Evolutionary conservation across 2,888 invertebrate species (phyloP), one percentile per base, ranked within the genome.

Genomic region (Pomacea canaliculata): DNA sequence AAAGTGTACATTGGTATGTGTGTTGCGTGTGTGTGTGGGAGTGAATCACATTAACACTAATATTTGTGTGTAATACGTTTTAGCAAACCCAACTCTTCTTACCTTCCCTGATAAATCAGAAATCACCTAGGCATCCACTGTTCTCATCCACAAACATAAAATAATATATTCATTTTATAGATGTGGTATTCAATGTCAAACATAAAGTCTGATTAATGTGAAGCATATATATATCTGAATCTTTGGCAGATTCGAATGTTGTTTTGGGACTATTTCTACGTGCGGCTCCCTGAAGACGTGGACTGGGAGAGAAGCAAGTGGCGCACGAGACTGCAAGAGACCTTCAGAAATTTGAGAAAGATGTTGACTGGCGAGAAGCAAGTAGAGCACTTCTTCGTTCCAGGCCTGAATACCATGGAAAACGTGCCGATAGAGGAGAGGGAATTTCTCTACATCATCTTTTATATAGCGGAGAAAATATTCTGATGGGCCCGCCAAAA

Each of bases 301-400:
- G 56, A 62, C 10, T 77, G 77, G 77, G 16, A 9, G 48, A 56
- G n/a, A 9, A 37, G 46, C 16, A 59, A 27, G 8, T n/a, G 48
- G 7, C 65, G 60, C 19, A 23, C 23, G 0, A 66, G 70, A 23
- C 66, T 77, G 8, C 51, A 56, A 23, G 37, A 65, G 49, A 13
- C 63, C 23, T 59, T 78, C 51, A 37, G 9, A 10, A 46, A 71
- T 5, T 56, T 78, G 63, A 48, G 69, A 68, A 56, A 74, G 48
- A 75, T 78, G 78, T 37, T 78, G 62, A 51, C 75, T 5, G 78
- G 75, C 19, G 62, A 67, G 7, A 46, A 65, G 27, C 51, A 63
- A 19, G 70, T 77, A 46, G 18, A 49, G 9, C 77, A 77, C 62
- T 77, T 77, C 77, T 77, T 77, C 51, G 12, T 77, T 7, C 73